Evolutionary conservation across 1,140 invertebrate genomes (phyloP).

Genomic region (Philopotamus ludificatus): DNA sequence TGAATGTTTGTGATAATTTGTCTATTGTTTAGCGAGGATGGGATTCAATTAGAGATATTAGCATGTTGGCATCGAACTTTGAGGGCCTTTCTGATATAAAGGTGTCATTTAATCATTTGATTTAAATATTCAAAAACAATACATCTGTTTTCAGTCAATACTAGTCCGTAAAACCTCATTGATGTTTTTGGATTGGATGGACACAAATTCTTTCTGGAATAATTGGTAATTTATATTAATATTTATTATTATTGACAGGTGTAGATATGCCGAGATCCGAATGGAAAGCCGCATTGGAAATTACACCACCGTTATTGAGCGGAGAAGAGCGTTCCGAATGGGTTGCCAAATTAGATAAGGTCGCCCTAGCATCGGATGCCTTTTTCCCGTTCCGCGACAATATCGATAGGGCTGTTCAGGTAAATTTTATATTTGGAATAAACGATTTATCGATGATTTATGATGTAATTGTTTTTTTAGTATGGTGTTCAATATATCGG

Average conservation of each 20-base stretch:
- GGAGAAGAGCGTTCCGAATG: constrained; percentile 74
- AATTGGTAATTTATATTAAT: constrained; percentile 6
- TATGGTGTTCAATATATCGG: constrained; percentile 92
- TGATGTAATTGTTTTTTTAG: constrained; percentile 59
- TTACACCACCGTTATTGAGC: constrained; percentile 67
- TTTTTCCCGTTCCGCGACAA: constrained; percentile 99
- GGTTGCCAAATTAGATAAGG: constrained; percentile 77
- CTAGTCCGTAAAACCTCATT: too few relatives aligned
- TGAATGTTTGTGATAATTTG: too few relatives aligned
- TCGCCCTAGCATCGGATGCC: constrained; percentile 94
- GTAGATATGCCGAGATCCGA: constrained; percentile 67
- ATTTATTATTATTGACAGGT: constrained; percentile 47
- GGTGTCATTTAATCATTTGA: too few relatives aligned
- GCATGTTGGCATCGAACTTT: too few relatives aligned
- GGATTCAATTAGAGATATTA: too few relatives aligned
- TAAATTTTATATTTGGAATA: constrained; percentile 49
- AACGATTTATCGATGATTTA: constrained; percentile 4
- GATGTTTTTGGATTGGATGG: too few relatives aligned
- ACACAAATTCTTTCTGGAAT: too few relatives aligned
- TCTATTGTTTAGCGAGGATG: too few relatives aligned
- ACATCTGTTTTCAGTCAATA: too few relatives aligned
- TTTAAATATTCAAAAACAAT: too few relatives aligned
- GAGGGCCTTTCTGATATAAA: too few relatives aligned
- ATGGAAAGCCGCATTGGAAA: constrained; percentile 74
- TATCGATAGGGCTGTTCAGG: constrained; percentile 89